These are phyloP conservation scores for Sorex maritimensis DNA, from an alignment of 2,797 vertebrate genomes.

Conservation along the genomic window DNA sequence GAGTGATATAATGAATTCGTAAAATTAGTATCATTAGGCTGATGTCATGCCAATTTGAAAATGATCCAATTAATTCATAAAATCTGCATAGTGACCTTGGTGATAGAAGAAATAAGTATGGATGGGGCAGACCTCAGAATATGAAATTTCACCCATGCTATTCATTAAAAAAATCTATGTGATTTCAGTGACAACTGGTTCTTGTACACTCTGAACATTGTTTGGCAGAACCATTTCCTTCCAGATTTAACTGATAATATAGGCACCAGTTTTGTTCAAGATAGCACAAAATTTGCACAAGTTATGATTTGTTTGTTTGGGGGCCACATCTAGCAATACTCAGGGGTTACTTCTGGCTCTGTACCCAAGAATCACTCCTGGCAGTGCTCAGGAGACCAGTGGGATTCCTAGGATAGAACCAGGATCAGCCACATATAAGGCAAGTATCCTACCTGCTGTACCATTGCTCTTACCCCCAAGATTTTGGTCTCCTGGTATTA, in stretches of 20 bases:
- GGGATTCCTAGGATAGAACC: too few relatives aligned
- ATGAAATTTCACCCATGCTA: background rate
- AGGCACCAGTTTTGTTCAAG: background rate
- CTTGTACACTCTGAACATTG: background rate
- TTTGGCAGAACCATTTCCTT: background rate
- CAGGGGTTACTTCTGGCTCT: too few relatives aligned
- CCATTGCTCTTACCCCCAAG: too few relatives aligned
- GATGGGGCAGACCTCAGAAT: background rate
- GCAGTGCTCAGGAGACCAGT: too few relatives aligned
- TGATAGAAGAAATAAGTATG: background rate
- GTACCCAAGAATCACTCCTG: too few relatives aligned
- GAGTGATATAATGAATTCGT: background rate
- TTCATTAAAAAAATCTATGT: background rate
- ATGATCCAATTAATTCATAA: background rate
- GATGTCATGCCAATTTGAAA: conserved; percentile 22
- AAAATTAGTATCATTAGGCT: background rate
- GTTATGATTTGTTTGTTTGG: background rate
- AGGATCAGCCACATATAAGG: too few relatives aligned
- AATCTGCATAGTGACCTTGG: background rate
- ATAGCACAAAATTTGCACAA: background rate
- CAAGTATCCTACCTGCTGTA: too few relatives aligned
- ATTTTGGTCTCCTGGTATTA: too few relatives aligned
- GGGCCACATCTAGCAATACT: too few relatives aligned
- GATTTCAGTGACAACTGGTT: background rate
- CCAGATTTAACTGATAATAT: too few relatives aligned